Conservation (phyloP, 2,113 vertebrate genomes). For the Platysternon megacephalum region DNA sequence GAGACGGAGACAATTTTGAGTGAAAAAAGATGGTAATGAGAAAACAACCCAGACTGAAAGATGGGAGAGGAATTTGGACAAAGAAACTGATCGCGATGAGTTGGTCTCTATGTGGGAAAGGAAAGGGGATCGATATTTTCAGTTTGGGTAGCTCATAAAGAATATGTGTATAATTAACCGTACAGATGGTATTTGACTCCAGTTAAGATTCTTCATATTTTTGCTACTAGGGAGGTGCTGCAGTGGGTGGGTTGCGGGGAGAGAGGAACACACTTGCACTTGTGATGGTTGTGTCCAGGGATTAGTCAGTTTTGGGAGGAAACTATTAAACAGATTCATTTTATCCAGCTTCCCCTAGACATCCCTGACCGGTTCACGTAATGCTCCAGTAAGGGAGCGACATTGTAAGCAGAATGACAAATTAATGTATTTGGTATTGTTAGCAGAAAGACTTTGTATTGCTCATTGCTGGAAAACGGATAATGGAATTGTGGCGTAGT, state of each 20-base stretch:
- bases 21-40: not conserved
- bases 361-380: too few species aligned
- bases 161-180: not conserved
- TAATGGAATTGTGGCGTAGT: not conserved
- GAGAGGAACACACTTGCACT: not conserved
- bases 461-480: too few species aligned
- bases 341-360: too few species aligned
- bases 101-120: not conserved
- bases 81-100: not conserved
- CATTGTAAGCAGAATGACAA: too few species aligned
- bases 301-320: not conserved
- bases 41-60: not conserved
- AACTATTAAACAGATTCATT: too few species aligned
- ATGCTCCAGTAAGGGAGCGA: too few species aligned
- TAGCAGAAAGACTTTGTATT: too few species aligned
- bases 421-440: too few species aligned
- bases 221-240: too few species aligned
- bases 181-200: not conserved
- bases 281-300: not conserved
- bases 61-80: not conserved
- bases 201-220: not conserved
- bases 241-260: not conserved
- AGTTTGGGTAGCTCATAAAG: not conserved
- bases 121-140: not conserved
- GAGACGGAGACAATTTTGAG: not conserved